Percentiles rank a stretch among this genome's conserved stretches.
These are phyloP conservation scores for Rhynchomys soricoides DNA, from an alignment of 2,113 vertebrate species.

Conservation along the genomic window DNA sequence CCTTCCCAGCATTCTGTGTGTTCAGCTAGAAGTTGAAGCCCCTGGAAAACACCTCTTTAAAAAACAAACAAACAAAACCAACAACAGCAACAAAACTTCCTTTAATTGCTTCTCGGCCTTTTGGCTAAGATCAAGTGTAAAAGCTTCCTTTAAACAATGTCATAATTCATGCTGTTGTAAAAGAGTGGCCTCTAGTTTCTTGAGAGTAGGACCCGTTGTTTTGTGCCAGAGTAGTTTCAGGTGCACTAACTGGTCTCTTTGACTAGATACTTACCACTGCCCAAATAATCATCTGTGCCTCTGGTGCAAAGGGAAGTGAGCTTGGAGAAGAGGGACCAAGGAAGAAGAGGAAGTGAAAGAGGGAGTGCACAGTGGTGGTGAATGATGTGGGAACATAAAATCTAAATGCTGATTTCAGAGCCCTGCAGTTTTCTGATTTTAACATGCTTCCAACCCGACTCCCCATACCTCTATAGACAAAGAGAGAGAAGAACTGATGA, in stretches of 20 bases:
- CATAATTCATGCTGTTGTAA: constrained; percentile 6
- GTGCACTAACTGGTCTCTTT: not conserved
- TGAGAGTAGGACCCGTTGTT: not conserved
- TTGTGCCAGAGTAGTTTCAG: not conserved
- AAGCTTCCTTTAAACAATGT: not conserved
- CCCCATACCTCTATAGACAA: not conserved
- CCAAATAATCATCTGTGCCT: not conserved
- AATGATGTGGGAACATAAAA: constrained; percentile 16
- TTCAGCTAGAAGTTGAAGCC: not conserved
- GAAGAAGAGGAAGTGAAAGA: not conserved
- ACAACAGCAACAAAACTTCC: not conserved
- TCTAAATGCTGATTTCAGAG: not conserved
- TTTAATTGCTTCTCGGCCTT: too few relatives aligned
- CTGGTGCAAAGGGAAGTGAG: not conserved
- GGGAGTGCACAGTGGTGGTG: not conserved
- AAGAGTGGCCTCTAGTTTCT: constrained; percentile 28
- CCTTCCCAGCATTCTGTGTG: not conserved
- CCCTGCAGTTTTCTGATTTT: not conserved
- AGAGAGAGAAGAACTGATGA: not conserved
- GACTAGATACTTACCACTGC: not conserved
- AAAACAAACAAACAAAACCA: too few relatives aligned
- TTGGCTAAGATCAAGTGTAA: too few relatives aligned
- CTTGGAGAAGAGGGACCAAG: not conserved
- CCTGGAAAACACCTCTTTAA: not conserved
- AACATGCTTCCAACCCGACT: constrained; percentile 21